phyloP scores from a whole-genome alignment of 2,113 vertebrate species.

The Peucedramus taeniatus region DNA sequence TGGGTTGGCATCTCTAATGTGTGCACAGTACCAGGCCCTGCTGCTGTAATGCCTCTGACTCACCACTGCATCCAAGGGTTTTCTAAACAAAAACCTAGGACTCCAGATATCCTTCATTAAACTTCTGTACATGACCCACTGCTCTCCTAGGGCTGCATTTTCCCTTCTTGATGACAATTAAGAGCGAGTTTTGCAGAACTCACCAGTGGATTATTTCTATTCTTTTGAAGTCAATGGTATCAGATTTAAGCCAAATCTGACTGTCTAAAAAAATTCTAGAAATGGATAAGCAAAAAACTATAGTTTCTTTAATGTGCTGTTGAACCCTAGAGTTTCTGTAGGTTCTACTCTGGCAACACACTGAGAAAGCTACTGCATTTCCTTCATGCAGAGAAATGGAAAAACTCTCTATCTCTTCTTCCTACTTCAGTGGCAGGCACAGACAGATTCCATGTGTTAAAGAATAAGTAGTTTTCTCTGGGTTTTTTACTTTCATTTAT shows the following conservation, averaged over 20 bases:
- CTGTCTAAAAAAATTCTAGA: neutral
- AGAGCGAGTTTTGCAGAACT: neutral
- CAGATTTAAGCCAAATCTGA: neutral
- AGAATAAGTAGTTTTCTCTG: neutral
- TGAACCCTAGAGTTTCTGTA: neutral
- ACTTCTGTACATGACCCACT: neutral
- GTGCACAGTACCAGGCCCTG: neutral
- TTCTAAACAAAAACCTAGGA: neutral
- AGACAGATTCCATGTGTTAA: neutral
- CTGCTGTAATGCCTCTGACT: neutral
- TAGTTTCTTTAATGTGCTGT: neutral
- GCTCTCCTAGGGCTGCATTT: neutral
- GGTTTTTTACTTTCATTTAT: fast-evolving
- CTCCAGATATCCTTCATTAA: neutral
- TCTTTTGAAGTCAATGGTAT: neutral
- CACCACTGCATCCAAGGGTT: neutral
- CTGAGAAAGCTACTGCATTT: neutral
- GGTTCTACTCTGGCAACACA: neutral
- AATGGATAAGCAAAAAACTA: neutral
- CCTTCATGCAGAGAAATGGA: neutral
- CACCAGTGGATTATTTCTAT: neutral
- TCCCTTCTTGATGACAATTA: neutral
- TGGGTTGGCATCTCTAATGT: neutral
- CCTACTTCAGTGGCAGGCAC: neutral
- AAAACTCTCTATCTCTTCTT: neutral